A percentile compares a stretch with the other conserved stretches of the same genome.
Conservation (phyloP, 2,888 invertebrate species). For the Nomada flava region DNA sequence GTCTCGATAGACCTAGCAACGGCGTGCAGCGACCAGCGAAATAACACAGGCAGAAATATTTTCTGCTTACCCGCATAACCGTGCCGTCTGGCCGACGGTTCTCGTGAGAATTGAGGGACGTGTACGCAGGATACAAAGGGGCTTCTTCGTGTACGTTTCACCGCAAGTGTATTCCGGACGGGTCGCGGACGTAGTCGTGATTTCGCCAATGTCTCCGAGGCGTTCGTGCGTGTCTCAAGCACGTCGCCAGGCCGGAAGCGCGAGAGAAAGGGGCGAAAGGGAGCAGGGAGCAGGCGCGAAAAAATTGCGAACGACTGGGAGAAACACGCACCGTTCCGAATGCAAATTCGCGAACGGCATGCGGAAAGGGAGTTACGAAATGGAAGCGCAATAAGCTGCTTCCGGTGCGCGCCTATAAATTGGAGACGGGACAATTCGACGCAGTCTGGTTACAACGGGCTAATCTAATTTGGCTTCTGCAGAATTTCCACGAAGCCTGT, state of each 20-base stretch:
- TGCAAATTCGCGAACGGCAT: conserved; percentile 25
- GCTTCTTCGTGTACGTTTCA: background rate
- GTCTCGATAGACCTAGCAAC: background rate
- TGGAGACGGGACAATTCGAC: conserved; percentile 65
- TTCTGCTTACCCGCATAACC: background rate
- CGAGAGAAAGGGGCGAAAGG: background rate
- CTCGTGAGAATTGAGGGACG: background rate
- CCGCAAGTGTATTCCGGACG: background rate
- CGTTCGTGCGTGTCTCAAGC: conserved; percentile 18
- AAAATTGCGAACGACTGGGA: conserved; percentile 20
- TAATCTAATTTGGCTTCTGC: conserved; percentile 76
- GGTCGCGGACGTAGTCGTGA: background rate
- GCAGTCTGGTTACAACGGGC: conserved; percentile 68
- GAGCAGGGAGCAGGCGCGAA: conserved; percentile 16
- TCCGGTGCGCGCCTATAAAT: conserved; percentile 65
- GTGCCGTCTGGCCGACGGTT: background rate
- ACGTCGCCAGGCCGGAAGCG: background rate
- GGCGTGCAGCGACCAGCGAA: background rate
- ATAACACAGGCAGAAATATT: conserved; percentile 8
- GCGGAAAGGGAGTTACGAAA: conserved; percentile 5
- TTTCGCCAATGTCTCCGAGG: background rate
- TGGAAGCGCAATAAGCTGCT: conserved; percentile 56
- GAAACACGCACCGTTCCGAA: background rate
- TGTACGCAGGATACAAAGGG: background rate
- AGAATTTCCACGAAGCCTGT: conserved; percentile 67